Evolutionary conservation across 2,888 invertebrate species (phyloP).

Genomic region (Invenusta paracnida): DNA sequence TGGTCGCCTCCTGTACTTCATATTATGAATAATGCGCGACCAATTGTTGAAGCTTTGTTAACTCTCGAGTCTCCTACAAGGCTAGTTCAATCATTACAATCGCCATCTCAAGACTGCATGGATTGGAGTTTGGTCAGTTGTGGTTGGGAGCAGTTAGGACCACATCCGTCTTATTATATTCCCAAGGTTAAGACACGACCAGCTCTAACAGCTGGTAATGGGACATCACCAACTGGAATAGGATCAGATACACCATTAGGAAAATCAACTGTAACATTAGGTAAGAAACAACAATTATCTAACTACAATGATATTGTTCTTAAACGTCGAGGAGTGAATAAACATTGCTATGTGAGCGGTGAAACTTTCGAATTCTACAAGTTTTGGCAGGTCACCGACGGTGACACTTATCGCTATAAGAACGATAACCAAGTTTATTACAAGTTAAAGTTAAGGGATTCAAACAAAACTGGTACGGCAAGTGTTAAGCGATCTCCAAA

Average conservation of each 20-base stretch:
- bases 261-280: background rate
- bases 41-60: conserved; percentile 8
- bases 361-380: background rate
- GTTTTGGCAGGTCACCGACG: background rate
- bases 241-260: background rate
- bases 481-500: background rate
- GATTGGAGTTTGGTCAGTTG: background rate
- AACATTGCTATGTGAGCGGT: background rate
- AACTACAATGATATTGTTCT: background rate
- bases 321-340: background rate
- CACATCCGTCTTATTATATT: background rate
- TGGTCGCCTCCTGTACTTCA: background rate
- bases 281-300: background rate
- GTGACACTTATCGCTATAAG: background rate
- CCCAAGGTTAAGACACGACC: background rate
- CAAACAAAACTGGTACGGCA: background rate
- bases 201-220: no score
- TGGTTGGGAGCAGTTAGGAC: background rate
- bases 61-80: background rate
- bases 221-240: no score
- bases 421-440: background rate
- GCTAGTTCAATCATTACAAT: background rate
- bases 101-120: background rate
- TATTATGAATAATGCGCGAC: background rate
- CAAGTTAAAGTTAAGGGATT: background rate